Percentiles rank a stretch among this genome's conserved stretches.
phyloP scores from a whole-genome alignment of 2,888 invertebrate genomes.

The Artemia sp. region DNA sequence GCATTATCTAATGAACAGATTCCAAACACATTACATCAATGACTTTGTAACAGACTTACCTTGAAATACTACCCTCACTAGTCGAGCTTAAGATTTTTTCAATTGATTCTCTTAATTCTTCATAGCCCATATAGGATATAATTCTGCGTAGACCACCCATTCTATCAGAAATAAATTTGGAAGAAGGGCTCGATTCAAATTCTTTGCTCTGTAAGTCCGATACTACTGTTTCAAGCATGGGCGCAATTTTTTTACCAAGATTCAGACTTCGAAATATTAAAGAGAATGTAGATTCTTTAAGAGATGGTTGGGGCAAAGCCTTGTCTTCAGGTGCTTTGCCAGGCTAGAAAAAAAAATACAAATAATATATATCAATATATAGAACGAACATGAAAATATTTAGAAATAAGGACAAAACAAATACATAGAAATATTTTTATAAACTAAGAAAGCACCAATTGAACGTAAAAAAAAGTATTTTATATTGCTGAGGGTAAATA shows the following conservation, averaged over 20 bases:
- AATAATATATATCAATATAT: too few relatives aligned
- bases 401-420: too few relatives aligned
- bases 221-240: slow-evolving; percentile 11
- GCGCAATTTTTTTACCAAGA: background rate
- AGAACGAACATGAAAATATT: too few relatives aligned
- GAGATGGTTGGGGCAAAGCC: background rate
- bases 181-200: background rate
- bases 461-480: too few relatives aligned
- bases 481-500: too few relatives aligned
- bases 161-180: background rate
- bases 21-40: too few relatives aligned
- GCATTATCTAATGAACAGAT: too few relatives aligned
- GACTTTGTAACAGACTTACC: background rate
- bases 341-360: too few relatives aligned
- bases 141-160: slow-evolving; percentile 9
- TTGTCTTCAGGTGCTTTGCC: background rate
- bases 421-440: too few relatives aligned
- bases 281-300: slow-evolving; percentile 3
- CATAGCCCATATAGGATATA: slow-evolving; percentile 7
- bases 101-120: slow-evolving; percentile 1
- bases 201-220: background rate
- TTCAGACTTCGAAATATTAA: background rate
- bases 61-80: background rate
- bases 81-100: background rate
- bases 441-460: too few relatives aligned